phyloP scores from a whole-genome alignment of 2,797 vertebrate genomes.

The Synanceia verrucosa region DNA sequence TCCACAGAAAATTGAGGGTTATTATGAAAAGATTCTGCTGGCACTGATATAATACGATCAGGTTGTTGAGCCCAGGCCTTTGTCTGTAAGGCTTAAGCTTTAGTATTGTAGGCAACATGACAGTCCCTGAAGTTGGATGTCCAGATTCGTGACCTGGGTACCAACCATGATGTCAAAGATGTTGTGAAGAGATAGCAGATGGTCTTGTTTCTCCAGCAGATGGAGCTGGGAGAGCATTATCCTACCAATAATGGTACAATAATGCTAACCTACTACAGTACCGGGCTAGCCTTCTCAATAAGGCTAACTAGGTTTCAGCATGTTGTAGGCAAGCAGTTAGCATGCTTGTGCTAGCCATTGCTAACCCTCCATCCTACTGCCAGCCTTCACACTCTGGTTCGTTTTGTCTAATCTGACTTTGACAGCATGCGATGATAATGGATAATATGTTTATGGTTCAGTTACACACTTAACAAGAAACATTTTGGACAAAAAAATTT shows the following conservation, averaged over 20 bases:
- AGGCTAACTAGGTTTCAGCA: constrained; percentile 58
- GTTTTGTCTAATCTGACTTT: constrained; percentile 71
- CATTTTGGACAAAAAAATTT: constrained; percentile 7
- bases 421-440: constrained; percentile 75
- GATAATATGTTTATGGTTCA: constrained; percentile 55
- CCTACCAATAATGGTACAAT: constrained; percentile 28
- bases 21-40: constrained; percentile 12
- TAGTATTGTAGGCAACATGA: constrained; percentile 12
- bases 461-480: constrained; percentile 60
- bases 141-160: constrained; percentile 45
- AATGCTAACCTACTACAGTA: constrained; percentile 39
- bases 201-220: constrained; percentile 32
- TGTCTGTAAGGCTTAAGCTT: constrained; percentile 51
- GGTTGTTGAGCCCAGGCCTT: constrained; percentile 23
- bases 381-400: constrained; percentile 63
- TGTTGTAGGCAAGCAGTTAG: constrained; percentile 63
- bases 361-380: constrained; percentile 58
- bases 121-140: constrained; percentile 10
- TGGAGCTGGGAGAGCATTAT: constrained; percentile 11
- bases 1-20: constrained; percentile 41
- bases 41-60: neutral
- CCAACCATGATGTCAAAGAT: constrained; percentile 69
- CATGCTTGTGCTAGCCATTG: constrained; percentile 64
- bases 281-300: constrained; percentile 38
- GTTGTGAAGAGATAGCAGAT: constrained; percentile 45